Evolutionary conservation across 2,888 invertebrate genomes (phyloP).

Genomic region (Apotomis betuletana): DNA sequence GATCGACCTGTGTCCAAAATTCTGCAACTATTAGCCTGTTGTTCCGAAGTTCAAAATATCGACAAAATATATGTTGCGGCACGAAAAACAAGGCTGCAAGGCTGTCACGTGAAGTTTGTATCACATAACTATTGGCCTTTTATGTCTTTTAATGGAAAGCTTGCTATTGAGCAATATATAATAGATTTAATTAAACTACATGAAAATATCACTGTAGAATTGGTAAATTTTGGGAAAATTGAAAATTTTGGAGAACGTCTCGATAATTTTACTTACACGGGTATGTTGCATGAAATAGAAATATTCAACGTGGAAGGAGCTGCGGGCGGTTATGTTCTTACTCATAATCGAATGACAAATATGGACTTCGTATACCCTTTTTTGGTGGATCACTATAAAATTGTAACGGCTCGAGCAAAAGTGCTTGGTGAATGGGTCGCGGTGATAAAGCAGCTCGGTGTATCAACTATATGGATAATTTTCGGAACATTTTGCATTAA

Average conservation of each 20-base stretch:
- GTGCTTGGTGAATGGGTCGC: conserved; percentile 42
- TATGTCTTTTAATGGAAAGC: conserved; percentile 46
- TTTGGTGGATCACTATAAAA: conserved; percentile 40
- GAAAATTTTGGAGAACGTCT: conserved; percentile 51
- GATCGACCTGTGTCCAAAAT: conserved; percentile 26
- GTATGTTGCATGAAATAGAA: conserved; percentile 48
- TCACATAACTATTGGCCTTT: conserved; percentile 52
- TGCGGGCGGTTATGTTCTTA: conserved; percentile 49
- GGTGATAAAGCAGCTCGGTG: conserved; percentile 38
- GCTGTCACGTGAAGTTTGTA: conserved; percentile 48
- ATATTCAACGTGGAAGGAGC: conserved; percentile 52
- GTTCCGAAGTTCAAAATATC: conserved; percentile 35
- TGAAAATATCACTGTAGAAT: conserved; percentile 46
- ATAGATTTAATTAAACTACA: conserved; percentile 48
- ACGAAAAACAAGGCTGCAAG: conserved; percentile 28
- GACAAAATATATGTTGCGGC: conserved; percentile 11
- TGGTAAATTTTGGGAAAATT: conserved; percentile 45
- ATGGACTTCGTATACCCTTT: conserved; percentile 43
- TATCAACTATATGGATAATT: conserved; percentile 24
- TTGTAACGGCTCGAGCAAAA: conserved; percentile 36
- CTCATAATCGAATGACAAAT: conserved; percentile 6
- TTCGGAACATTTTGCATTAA: conserved; percentile 47
- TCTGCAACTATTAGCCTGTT: conserved; percentile 11
- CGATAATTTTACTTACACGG: conserved; percentile 43
- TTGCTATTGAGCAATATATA: conserved; percentile 50